These are phyloP conservation scores for Indicator maculatus DNA, from an alignment of 2,113 vertebrate genomes.

Conservation along the genomic window DNA sequence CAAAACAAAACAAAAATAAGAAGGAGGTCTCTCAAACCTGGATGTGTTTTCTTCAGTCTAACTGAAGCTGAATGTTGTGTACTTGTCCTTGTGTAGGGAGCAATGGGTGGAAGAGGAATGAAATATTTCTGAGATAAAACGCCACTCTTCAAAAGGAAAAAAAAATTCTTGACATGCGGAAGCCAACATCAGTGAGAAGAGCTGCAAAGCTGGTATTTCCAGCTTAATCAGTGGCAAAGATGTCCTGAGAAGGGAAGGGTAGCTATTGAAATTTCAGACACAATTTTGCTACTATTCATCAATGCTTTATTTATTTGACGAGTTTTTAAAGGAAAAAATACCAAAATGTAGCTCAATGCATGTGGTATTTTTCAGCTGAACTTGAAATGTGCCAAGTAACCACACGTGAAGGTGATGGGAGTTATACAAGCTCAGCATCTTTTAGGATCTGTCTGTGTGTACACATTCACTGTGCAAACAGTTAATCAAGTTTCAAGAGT, in stretches of 20 bases:
- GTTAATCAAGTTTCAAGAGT: slow-evolving; percentile 31
- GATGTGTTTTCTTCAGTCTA: not conserved
- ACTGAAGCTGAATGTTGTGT: not conserved
- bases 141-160: not conserved
- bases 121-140: not conserved
- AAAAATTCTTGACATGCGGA: not conserved
- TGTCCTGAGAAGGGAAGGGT: not conserved
- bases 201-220: not conserved
- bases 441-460: slow-evolving; percentile 29
- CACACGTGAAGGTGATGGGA: slow-evolving; percentile 24
- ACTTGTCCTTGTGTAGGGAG: not conserved
- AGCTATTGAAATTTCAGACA: not conserved
- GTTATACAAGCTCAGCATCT: slow-evolving; percentile 37
- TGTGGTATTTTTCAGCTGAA: slow-evolving; percentile 9
- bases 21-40: not conserved
- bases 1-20: not conserved
- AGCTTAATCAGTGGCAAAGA: not conserved
- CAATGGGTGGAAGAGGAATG: not conserved
- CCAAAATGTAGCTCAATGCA: not conserved
- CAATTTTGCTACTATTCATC: not conserved
- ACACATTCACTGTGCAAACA: slow-evolving; percentile 38
- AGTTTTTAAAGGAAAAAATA: not conserved
- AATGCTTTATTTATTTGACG: not conserved
- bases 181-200: not conserved
- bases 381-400: slow-evolving; percentile 20